A percentile compares a stretch with the other conserved stretches of the same genome.
Evolutionary conservation across 2,113 vertebrate species (phyloP).

Genomic region (Myotis lucifugus): DNA sequence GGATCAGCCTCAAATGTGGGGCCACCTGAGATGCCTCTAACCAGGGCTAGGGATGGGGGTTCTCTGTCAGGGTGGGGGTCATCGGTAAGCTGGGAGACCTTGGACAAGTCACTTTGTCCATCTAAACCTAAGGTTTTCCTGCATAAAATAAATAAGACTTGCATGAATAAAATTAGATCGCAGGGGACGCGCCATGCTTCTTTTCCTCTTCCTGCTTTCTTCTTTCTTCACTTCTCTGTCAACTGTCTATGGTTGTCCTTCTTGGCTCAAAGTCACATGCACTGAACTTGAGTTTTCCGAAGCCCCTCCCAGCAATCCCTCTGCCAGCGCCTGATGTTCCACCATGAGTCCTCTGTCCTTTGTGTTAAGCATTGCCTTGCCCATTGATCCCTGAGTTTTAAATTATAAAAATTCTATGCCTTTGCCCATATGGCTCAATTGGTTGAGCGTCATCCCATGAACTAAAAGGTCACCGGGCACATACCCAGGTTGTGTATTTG

Average conservation of each 20-base stretch:
- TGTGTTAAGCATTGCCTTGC: background rate
- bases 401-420: background rate
- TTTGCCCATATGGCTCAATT: too few relatives aligned
- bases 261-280: background rate
- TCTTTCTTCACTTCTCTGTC: background rate
- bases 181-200: rapidly evolving
- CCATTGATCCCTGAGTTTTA: background rate
- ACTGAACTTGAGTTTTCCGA: background rate
- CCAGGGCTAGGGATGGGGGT: background rate
- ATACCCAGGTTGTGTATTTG: too few relatives aligned
- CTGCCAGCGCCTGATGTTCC: background rate
- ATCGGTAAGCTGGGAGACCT: background rate
- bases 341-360: background rate
- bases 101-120: background rate
- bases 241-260: background rate
- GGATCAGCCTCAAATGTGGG: background rate
- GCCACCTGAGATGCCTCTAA: background rate
- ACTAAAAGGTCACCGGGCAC: too few relatives aligned
- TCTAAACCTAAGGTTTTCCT: background rate
- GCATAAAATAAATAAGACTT: background rate
- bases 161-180: rapidly evolving
- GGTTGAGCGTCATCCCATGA: too few relatives aligned
- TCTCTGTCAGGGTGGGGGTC: background rate
- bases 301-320: background rate
- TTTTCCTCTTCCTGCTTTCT: background rate